Percentiles rank a stretch among this genome's conserved stretches.
Evolutionary conservation across 1,140 invertebrate genomes (phyloP).

Genomic region (Anastrepha ludens): DNA sequence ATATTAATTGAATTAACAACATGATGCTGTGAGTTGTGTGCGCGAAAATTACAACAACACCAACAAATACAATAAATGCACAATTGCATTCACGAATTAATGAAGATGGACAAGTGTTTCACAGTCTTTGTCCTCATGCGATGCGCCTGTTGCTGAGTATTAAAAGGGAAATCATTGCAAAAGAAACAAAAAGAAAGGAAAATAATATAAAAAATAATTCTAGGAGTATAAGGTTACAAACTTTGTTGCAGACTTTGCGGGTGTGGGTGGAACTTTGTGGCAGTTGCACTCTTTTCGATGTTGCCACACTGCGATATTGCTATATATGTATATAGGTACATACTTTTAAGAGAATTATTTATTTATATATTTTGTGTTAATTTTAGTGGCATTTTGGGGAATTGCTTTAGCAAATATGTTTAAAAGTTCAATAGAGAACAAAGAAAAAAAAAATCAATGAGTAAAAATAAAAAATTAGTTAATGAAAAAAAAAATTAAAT

Average conservation of each 20-base stretch:
- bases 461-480: too few species aligned
- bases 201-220: too few species aligned
- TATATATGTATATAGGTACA: too few species aligned
- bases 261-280: background rate
- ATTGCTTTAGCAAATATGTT: too few species aligned
- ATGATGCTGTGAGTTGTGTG: background rate
- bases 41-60: background rate
- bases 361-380: too few species aligned
- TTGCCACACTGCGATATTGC: background rate
- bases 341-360: too few species aligned
- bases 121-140: background rate
- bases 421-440: too few species aligned
- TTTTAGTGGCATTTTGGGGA: too few species aligned
- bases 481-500: too few species aligned
- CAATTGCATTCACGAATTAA: slow-evolving; percentile 17
- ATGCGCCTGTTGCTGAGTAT: background rate
- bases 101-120: slow-evolving; percentile 44
- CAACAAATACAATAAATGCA: slow-evolving; percentile 6
- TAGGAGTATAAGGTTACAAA: too few species aligned
- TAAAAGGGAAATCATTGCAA: background rate
- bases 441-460: too few species aligned
- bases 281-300: background rate
- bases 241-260: background rate
- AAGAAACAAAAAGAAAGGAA: background rate
- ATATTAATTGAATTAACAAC: slow-evolving; percentile 41